Conservation (phyloP, 2,888 invertebrate genomes). For the Mythimna vitellina region DNA sequence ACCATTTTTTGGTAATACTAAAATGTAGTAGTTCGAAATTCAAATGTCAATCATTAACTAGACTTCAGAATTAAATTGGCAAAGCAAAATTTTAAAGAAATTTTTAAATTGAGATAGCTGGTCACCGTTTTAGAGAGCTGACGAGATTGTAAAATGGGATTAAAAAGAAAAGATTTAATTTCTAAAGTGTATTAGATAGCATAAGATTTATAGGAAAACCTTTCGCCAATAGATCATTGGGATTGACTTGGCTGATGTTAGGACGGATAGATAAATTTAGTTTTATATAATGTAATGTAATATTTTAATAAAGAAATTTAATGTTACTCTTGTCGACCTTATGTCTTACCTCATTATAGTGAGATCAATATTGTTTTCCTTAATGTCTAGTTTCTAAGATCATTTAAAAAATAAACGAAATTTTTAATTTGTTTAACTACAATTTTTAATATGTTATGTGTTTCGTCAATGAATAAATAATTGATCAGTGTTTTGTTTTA, state of each 20-base stretch:
- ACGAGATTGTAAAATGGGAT: background rate
- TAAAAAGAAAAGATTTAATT: constrained; percentile 14
- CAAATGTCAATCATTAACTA: background rate
- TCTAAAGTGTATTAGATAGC: constrained; percentile 29
- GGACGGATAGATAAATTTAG: background rate
- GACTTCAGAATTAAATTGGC: background rate
- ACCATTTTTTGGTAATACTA: background rate
- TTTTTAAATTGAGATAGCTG: background rate
- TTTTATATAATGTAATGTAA: background rate
- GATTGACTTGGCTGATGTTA: background rate
- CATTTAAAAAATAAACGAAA: background rate
- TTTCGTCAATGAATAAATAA: constrained; percentile 20
- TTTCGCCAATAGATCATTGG: constrained; percentile 23
- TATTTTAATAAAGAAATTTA: background rate
- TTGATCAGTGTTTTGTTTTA: constrained; percentile 35
- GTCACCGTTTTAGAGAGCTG: background rate
- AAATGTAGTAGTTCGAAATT: no score
- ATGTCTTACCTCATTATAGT: constrained; percentile 51
- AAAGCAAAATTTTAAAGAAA: background rate
- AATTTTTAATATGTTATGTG: background rate
- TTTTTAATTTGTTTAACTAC: background rate
- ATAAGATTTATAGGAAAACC: constrained; percentile 27
- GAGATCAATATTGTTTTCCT: constrained; percentile 3
- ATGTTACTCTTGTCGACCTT: constrained; percentile 13
- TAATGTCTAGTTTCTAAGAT: background rate